Evolutionary conservation across 2,797 vertebrate species (phyloP).

Genomic region (Babyrousa celebensis): DNA sequence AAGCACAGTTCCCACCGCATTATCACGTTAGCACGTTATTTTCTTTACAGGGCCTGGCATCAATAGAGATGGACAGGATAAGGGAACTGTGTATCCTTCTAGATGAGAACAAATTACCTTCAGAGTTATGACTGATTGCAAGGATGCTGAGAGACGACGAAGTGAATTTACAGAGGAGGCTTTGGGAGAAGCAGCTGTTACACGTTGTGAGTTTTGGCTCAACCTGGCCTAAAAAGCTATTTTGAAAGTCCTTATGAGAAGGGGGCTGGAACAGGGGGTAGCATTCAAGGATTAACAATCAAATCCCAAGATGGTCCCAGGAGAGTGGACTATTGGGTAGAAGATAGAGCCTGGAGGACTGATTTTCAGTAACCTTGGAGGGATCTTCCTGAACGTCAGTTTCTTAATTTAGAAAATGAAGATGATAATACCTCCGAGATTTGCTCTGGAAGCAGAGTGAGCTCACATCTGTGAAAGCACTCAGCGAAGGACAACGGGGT

Average conservation of each 20-base stretch:
- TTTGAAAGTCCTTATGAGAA: constrained; percentile 61
- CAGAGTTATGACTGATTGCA: constrained; percentile 46
- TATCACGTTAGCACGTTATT: constrained; percentile 76
- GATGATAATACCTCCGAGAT: constrained; percentile 63
- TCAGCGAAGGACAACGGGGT: constrained; percentile 14
- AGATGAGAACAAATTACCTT: constrained; percentile 52
- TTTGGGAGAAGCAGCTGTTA: constrained; percentile 68
- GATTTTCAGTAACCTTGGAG: constrained; percentile 67
- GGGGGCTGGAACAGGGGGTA: not conserved
- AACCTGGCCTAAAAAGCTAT: constrained; percentile 3
- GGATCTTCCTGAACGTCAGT: constrained; percentile 8
- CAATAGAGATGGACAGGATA: constrained; percentile 25
- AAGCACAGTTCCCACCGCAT: constrained; percentile 79
- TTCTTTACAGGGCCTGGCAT: constrained; percentile 42
- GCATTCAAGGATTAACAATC: constrained; percentile 27
- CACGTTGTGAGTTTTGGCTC: constrained; percentile 59
- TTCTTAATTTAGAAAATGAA: constrained; percentile 78
- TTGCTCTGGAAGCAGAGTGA: constrained; percentile 40
- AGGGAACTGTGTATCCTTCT: constrained; percentile 37
- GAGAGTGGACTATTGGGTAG: not conserved
- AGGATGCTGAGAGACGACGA: constrained; percentile 51
- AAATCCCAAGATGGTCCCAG: constrained; percentile 16
- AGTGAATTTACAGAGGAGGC: constrained; percentile 55
- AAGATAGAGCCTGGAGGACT: not conserved
- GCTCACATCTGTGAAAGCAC: constrained; percentile 68